Evolutionary conservation across 2,113 vertebrate species (phyloP), one percentile per base, ranked within the genome.

Genomic region (Pontoporia blainvillei): DNA sequence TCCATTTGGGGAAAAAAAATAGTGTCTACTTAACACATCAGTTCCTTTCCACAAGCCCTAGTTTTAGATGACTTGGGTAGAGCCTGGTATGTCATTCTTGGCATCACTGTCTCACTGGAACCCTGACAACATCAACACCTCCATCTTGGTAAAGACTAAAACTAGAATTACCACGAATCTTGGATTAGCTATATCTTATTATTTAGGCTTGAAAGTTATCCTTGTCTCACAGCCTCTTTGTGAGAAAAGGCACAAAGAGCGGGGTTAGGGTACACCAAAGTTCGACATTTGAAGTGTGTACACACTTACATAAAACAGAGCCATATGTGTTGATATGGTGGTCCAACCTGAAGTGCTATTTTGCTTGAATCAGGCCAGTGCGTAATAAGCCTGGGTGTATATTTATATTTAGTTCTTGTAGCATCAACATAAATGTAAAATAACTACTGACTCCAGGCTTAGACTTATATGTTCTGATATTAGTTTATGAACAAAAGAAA

Each of bases 1-100:
- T 97, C 54, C 36, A 90, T 96, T 96, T 97, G 79, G 97, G 79
- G 78, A 88, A 95, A 96, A 49, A 95, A 96, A 84, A 75, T 7
- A 1, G 81, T 62, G 49, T 96, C 76, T 95, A 83, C 39, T 97
- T 97, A 97, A 96, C 44, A 5, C 0, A 64, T 97, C 93, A 90
- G 83, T 96, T 98, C 76, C 83, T 98, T 96, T 64, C 52, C 5
- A 85, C 72, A 95, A 96, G 20, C 20, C 71, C 59, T 97, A 23
- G 41, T 95, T 98, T 98, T 71, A 34, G 34, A 41, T 84, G 86
- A 44, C 73, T 76, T 61, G 23, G 29, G 84, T 17, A 66, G 67
- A 88, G 78, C 21, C 89, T 89, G 90, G 10, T 6, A 0, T 79
- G 61, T 92, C 81, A 76, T 36, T 98, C 91, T 97, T 97, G 96